phyloP scores from a whole-genome alignment of 2,113 vertebrate species.

The Columbina picui region DNA sequence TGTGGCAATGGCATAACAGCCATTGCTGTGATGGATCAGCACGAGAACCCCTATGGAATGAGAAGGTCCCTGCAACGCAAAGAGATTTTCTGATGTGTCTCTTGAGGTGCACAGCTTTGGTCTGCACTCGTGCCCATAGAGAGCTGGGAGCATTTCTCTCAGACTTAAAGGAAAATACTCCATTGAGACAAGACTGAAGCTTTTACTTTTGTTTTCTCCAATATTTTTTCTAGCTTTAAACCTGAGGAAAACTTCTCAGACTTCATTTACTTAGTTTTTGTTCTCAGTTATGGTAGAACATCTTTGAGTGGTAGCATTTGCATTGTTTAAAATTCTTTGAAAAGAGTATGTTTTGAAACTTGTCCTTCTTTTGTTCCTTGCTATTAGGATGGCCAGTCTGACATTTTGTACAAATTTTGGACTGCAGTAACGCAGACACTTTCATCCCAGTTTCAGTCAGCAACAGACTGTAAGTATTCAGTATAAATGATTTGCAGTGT shows the following conservation, averaged over 20 bases:
- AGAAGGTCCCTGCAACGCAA: neutral
- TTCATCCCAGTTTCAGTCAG: constrained; percentile 87
- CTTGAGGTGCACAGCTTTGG: neutral
- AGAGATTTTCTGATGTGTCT: neutral
- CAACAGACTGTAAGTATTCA: constrained; percentile 87
- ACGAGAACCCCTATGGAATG: accelerated
- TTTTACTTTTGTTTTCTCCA: neutral
- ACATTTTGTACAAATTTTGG: constrained; percentile 94
- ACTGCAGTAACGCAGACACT: constrained; percentile 88
- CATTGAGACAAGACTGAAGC: neutral
- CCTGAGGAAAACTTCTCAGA: neutral
- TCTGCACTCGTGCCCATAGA: neutral
- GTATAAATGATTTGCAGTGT: neutral
- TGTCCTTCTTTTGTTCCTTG: neutral
- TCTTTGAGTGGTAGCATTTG: neutral
- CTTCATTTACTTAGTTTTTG: neutral
- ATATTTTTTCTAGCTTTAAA: neutral
- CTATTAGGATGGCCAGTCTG: constrained; percentile 88
- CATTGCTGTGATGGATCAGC: neutral
- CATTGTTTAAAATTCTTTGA: neutral
- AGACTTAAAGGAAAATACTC: neutral
- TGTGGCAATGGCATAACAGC: neutral
- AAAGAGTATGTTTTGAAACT: neutral
- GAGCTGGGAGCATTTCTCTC: neutral
- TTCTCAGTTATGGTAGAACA: neutral